Evolutionary conservation across 1,140 invertebrate species (phyloP).

Genomic region (Tyrophagus putrescentiae): DNA sequence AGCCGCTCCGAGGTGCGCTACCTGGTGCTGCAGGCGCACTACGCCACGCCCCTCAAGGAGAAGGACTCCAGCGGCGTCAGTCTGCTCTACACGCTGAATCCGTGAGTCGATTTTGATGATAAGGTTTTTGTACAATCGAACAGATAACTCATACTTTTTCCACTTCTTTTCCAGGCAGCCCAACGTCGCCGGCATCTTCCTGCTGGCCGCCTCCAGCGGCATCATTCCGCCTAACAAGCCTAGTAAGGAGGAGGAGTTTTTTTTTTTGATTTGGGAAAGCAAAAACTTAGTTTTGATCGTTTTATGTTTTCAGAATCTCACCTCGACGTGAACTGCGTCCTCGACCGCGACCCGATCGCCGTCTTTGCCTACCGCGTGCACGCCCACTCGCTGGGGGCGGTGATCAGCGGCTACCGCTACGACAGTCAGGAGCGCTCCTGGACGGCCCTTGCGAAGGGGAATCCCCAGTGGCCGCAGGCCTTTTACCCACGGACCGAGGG

Average conservation of each 20-base stretch:
- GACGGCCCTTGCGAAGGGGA: slow-evolving; percentile 33
- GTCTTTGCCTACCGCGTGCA: slow-evolving; percentile 46
- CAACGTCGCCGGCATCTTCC: slow-evolving; percentile 35
- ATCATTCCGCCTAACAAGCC: slow-evolving; percentile 32
- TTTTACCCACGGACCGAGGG: slow-evolving; percentile 36
- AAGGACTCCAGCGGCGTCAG: slow-evolving; percentile 31
- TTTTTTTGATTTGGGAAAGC: slow-evolving; percentile 14
- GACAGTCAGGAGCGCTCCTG: slow-evolving; percentile 25
- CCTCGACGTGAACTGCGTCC: slow-evolving; percentile 33
- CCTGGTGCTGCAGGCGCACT: slow-evolving; percentile 39
- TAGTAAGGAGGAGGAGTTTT: slow-evolving; percentile 28
- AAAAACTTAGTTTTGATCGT: neutral
- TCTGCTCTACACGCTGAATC: slow-evolving; percentile 29
- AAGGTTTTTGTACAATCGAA: neutral
- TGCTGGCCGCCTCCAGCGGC: slow-evolving; percentile 28
- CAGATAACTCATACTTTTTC: neutral
- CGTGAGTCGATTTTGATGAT: slow-evolving; percentile 26
- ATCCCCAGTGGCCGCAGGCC: slow-evolving; percentile 39
- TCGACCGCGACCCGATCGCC: slow-evolving; percentile 28
- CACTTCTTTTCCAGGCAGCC: slow-evolving; percentile 30
- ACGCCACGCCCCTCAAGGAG: slow-evolving; percentile 29
- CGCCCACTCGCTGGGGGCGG: slow-evolving; percentile 40
- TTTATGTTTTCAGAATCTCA: slow-evolving; percentile 30
- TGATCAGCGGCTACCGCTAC: slow-evolving; percentile 38
- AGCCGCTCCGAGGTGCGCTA: slow-evolving; percentile 36